Base-by-base conservation (phyloP, 2,888 invertebrate genomes). In the Phoronis australis region DNA sequence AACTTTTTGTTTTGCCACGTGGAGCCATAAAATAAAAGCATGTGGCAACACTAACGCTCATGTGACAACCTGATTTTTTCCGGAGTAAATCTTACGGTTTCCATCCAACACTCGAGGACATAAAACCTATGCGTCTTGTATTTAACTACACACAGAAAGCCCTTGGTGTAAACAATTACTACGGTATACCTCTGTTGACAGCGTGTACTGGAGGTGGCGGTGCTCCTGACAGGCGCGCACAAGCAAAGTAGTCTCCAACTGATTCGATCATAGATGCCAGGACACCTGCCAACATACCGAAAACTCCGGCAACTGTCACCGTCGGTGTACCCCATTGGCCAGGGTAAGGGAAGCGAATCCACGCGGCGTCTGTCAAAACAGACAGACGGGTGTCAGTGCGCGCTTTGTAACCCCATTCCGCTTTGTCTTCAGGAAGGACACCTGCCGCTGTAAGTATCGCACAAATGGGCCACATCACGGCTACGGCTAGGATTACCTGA, bases 181-280 rank as follows among this genome's bases (percentile, higher is more conserved):
- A n/a, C n/a, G n/a, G n/a, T n/a, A 39, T 85, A 0, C 90, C 91
- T 43, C 92, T 82, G 77, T 91, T 92, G 62, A 92, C 87, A 0
- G 90, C 90, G 73, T 90, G 88, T 4, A 87, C 78, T 0, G 92
- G 92, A 0, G 91, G 91, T 0, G 88, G 85, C 0, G 88, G 86
- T 0, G 88, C 89, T 25, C 84, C 88, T 24, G 78, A 65, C 23
- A 82, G 70, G 54, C 80, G 64, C 2, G 93, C 88, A 1, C 90
- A 89, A 21, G 90, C 90, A 48, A 90, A 90, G 77, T 92, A 93
- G 75, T 93, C 91, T 66, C 90, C 90, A 54, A 90, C 84, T 9
- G 70, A 71, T 54, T 74, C 74, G 6, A 73, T 59, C 64, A 72
- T 69, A 25, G 71, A 71, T 9, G 69, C 65, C 37, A 74, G 49